Evolutionary conservation across 2,797 vertebrate genomes (phyloP), one percentile per base, ranked within the genome.

Genomic region (Diplodus puntazzo): DNA sequence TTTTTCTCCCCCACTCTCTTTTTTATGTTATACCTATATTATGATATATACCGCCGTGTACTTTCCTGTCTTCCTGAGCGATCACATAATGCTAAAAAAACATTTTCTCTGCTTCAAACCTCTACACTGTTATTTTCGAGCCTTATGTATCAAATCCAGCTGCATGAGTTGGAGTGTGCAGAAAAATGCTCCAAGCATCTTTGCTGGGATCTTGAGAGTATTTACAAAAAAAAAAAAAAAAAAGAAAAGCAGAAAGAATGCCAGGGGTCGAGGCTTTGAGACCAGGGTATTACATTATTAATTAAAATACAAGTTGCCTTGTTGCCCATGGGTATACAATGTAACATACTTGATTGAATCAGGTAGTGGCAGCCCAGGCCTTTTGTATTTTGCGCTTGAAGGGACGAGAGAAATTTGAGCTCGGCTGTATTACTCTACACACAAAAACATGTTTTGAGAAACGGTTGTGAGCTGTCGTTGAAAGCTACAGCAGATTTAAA

Each of bases 321-420:
- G 92, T 97, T 97, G 97, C 97, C 97, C 72, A 95, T 97, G 97
- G 98, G 96, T 97, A 98, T 98, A 98, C 92, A 96, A 92, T 96
- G 95, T 95, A 94, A 96, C 97, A 93, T 96, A 97, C 96, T 98
- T 99, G 98, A 99, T 98, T 98, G 97, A 98, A 97, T 97, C 97
- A 97, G 97, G 96, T 97, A 96, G 94, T 95, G 95, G 96, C 95
- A 96, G 96, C 92, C 87, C 84, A 95, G 95, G 95, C 95, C 85
- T 96, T 97, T 97, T 96, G 94, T 95, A 96, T 96, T 97, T 96
- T 95, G 94, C 88, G 96, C 97, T 98, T 94, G 95, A 95, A 98
- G 97, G 96, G 94, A 95, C 91, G 94, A 96, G 95, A 94, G 94
- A 96, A 94, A 97, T 96, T 95, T 96, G 96, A 96, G 95, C 95